Evolutionary conservation across 35 echinoderm and acorn worm genomes (phyloP), one percentile per base, ranked within the genome.

Genomic region (Antedon bifida): DNA sequence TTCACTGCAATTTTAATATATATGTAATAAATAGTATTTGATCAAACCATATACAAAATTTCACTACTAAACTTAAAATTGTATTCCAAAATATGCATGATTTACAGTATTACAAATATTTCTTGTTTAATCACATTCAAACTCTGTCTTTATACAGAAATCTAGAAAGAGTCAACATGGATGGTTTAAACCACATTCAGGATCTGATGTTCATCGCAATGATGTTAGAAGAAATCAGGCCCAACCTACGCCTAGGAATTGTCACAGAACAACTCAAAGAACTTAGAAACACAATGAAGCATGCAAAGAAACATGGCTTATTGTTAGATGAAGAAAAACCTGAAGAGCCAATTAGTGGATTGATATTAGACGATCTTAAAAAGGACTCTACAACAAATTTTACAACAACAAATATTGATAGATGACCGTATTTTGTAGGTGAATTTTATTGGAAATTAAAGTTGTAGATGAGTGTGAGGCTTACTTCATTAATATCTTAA

Each of bases 151-250:
- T 36, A 45, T 77, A 17, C 87, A 92, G 90, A 33, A 92, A 92
- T 33, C 74, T 92, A 21, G 64, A 88, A 78, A 84, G 86, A 44
- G 36, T 92, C 21, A 92, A 92, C 51, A 92, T 92, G 83, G 88
- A 82, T 35, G 74, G 79, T 30, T 76, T 92, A 39, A 77, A 86
- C 29, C 19, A 42, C 17, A 86, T 92, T 0, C 32, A 81, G 9
- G 56, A 85, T 82, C 76, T 82, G 7, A 78, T 76, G 35, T 77
- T 92, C 3, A 74, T 85, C 5, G 90, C 90, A 16, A 34, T 87
- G 17, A 85, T 92, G 90, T 46, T 92, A 74, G 90, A 92, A 81
- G 90, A 92, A 45, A 51, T 82, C 32, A n/a, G 85, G 16, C 90
- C 90, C n/a, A 86, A 82, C 10, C 74, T 88, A 28, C 79, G 82